These are phyloP conservation scores for Drosophila micromelanica DNA, from an alignment of 1,140 invertebrate genomes.

Conservation along the genomic window DNA sequence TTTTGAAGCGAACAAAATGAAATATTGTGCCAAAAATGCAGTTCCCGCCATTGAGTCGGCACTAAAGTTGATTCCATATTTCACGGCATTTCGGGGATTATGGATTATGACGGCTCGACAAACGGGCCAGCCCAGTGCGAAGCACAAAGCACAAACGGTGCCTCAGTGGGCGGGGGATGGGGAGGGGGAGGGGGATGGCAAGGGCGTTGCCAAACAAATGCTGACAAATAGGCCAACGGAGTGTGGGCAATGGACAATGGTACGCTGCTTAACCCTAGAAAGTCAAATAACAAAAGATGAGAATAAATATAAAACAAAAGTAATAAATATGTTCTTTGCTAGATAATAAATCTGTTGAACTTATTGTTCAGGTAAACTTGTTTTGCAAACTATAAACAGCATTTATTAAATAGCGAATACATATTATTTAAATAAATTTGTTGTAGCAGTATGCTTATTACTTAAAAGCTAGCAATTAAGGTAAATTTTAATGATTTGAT, in stretches of 20 bases:
- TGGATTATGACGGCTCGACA: conserved; percentile 30
- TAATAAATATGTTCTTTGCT: neutral
- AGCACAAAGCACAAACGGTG: neutral
- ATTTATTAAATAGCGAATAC: too few relatives aligned
- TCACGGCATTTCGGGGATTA: conserved; percentile 42
- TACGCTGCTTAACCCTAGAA: conserved; percentile 22
- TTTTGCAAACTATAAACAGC: too few relatives aligned
- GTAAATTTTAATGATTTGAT: too few relatives aligned
- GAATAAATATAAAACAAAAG: conserved; percentile 1
- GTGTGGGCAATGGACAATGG: conserved; percentile 1
- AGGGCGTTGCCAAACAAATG: conserved; percentile 40
- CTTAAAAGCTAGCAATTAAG: too few relatives aligned
- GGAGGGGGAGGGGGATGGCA: neutral
- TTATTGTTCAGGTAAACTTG: too few relatives aligned
- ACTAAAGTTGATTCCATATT: conserved; percentile 38
- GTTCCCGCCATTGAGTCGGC: conserved; percentile 8
- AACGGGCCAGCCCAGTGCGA: conserved; percentile 12
- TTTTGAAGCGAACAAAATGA: conserved; percentile 21
- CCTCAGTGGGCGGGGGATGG: neutral
- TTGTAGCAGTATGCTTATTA: too few relatives aligned
- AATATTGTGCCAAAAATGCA: conserved; percentile 14
- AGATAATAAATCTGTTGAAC: too few relatives aligned
- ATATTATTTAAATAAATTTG: too few relatives aligned
- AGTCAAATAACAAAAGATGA: neutral
- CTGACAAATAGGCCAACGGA: conserved; percentile 41